Evolutionary conservation across 1,140 invertebrate genomes (phyloP).

Genomic region (Hormaphis cornu): DNA sequence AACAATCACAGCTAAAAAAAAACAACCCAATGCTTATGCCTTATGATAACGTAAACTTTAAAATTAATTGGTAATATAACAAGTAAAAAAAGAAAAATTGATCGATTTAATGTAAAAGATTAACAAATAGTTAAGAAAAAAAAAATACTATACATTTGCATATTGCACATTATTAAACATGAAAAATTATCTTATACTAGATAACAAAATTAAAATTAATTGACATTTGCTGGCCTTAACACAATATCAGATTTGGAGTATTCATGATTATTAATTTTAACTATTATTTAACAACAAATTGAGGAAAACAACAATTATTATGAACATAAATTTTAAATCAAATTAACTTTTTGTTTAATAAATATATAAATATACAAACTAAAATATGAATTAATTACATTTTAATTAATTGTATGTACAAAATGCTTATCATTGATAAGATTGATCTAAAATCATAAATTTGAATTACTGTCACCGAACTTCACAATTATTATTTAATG

Average conservation of each 20-base stretch:
- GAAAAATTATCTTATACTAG: constrained; percentile 29
- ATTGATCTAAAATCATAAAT: constrained; percentile 12
- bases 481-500: constrained; percentile 69
- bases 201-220: constrained; percentile 33
- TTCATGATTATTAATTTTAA: constrained; percentile 22
- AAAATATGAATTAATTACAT: constrained; percentile 24
- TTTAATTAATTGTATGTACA: constrained; percentile 4
- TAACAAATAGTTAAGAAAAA: constrained; percentile 24
- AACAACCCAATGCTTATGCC: constrained; percentile 26
- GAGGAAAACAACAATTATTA: constrained; percentile 28
- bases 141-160: constrained; percentile 30
- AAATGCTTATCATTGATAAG: constrained; percentile 6
- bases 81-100: constrained; percentile 29
- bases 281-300: constrained; percentile 17
- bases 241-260: constrained; percentile 25
- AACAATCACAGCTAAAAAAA: constrained; percentile 32
- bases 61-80: constrained; percentile 31
- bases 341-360: constrained; percentile 10
- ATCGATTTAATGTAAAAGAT: constrained; percentile 29
- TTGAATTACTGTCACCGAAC: constrained; percentile 57
- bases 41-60: constrained; percentile 30
- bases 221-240: constrained; percentile 30
- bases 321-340: constrained; percentile 13
- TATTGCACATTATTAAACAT: constrained; percentile 30
- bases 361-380: constrained; percentile 28